These are phyloP conservation scores for Vesta saturnalis DNA, from an alignment of 2,888 invertebrate species.

Conservation along the genomic window DNA sequence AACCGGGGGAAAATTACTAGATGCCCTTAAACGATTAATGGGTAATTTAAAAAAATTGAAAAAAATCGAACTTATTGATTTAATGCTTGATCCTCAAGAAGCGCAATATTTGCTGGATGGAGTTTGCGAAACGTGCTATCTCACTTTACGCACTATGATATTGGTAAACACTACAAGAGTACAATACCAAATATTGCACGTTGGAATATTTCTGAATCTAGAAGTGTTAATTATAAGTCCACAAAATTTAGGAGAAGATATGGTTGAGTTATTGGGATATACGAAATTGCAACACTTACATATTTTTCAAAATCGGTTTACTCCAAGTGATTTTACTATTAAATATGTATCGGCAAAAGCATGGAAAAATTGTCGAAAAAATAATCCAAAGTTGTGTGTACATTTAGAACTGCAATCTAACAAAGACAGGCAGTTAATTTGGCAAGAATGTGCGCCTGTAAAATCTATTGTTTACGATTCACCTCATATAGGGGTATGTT, in stretches of 20 bases:
- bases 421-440: slow-evolving; percentile 68
- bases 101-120: slow-evolving; percentile 78
- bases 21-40: slow-evolving; percentile 74
- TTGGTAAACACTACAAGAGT: slow-evolving; percentile 79
- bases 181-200: slow-evolving; percentile 76
- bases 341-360: slow-evolving; percentile 63
- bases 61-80: slow-evolving; percentile 74
- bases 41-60: slow-evolving; percentile 71
- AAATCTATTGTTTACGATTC: slow-evolving; percentile 72
- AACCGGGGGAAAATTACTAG: slow-evolving; percentile 77
- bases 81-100: slow-evolving; percentile 77
- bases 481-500: slow-evolving; percentile 68
- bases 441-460: slow-evolving; percentile 78
- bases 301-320: slow-evolving; percentile 77
- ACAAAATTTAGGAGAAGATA: slow-evolving; percentile 79
- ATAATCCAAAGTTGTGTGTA: slow-evolving; percentile 71
- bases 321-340: slow-evolving; percentile 66
- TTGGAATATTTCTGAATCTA: slow-evolving; percentile 79
- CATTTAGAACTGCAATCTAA: slow-evolving; percentile 74
- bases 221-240: slow-evolving; percentile 74
- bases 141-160: slow-evolving; percentile 70
- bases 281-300: slow-evolving; percentile 73
- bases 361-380: slow-evolving; percentile 64
- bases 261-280: slow-evolving; percentile 73
- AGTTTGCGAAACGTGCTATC: slow-evolving; percentile 72